Conservation (phyloP, 2,113 vertebrate genomes). For the Centropus unirufus region DNA sequence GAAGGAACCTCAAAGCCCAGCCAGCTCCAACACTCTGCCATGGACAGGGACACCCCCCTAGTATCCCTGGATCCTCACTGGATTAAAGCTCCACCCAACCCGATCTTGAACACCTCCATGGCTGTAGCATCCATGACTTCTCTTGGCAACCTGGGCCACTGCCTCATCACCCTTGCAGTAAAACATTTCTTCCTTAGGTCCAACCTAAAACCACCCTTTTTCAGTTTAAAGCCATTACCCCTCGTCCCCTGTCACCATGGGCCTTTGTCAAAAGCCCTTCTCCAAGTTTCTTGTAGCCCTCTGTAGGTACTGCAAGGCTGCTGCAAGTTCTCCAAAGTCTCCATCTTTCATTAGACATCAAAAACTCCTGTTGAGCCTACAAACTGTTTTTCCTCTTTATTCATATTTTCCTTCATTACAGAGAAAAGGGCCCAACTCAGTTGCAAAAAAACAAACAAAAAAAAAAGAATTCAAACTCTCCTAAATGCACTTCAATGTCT, state of each 20-base stretch:
- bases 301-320: not conserved
- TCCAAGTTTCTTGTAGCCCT: not conserved
- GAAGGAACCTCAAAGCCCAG: not conserved
- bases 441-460: not conserved
- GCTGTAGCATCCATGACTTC: not conserved
- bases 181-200: not conserved
- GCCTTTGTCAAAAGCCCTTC: too few species aligned
- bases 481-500: not conserved
- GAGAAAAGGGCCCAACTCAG: not conserved
- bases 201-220: not conserved
- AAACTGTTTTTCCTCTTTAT: not conserved
- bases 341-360: not conserved
- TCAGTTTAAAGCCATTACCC: not conserved
- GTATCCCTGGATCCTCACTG: too few species aligned
- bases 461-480: not conserved
- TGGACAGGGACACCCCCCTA: accelerated
- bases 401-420: not conserved
- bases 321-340: not conserved
- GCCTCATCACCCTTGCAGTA: accelerated
- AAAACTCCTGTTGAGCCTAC: not conserved
- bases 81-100: accelerated
- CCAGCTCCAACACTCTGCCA: accelerated
- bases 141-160: not conserved
- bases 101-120: not conserved
- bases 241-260: not conserved